Conservation (phyloP, 2,888 invertebrate species). For the Philopedon plagiatum region DNA sequence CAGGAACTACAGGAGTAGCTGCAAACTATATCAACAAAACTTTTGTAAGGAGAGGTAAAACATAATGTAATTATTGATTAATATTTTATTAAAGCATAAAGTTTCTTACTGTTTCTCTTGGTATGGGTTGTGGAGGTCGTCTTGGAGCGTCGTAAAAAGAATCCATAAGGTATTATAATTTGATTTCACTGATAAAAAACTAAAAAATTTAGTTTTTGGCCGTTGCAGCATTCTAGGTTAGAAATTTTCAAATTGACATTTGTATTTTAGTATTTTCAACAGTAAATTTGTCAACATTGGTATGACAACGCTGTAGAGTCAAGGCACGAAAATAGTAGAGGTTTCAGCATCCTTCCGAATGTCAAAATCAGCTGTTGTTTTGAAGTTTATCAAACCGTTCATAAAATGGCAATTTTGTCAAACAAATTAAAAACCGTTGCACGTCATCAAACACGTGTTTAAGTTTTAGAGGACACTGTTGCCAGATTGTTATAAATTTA, state of each 20-base stretch:
- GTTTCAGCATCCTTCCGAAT: neutral
- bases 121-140: conserved; percentile 60
- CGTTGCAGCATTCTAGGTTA: neutral
- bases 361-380: neutral
- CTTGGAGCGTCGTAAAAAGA: conserved; percentile 66
- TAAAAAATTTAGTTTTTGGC: neutral
- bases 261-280: neutral
- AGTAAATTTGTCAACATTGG: neutral
- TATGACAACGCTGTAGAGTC: neutral
- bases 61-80: too few species aligned
- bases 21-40: conserved; percentile 50
- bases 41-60: neutral
- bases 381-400: conserved; percentile 31
- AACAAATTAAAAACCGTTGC: too few species aligned
- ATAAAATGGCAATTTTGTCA: too few species aligned
- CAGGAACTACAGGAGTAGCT: conserved; percentile 62
- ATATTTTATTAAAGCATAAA: neutral
- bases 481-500: too few species aligned
- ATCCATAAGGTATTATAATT: conserved; percentile 60
- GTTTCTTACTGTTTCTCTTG: conserved; percentile 56
- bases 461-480: too few species aligned
- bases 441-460: too few species aligned
- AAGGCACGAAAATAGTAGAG: too few species aligned
- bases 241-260: neutral
- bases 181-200: neutral